A percentile compares a stretch with the other conserved stretches of the same genome.
These are phyloP conservation scores for Nomia melanderi DNA, from an alignment of 1,140 invertebrate species.

Conservation along the genomic window DNA sequence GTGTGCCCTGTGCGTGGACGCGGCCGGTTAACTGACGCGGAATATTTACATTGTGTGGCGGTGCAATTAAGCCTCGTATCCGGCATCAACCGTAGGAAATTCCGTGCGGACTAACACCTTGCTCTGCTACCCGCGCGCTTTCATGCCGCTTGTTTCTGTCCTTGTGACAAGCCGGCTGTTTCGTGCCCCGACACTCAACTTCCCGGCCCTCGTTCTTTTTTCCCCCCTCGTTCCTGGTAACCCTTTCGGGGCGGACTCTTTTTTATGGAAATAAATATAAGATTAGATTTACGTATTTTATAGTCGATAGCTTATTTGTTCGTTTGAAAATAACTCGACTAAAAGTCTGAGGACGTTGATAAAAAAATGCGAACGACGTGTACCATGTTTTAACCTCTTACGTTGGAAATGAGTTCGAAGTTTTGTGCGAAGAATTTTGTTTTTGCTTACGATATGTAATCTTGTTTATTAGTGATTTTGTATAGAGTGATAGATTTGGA, in stretches of 20 bases:
- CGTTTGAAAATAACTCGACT: too few relatives aligned
- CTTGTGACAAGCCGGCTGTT: constrained; percentile 48
- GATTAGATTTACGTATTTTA: too few relatives aligned
- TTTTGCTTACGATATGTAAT: too few relatives aligned
- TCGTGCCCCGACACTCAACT: constrained; percentile 34
- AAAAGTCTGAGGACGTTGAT: too few relatives aligned
- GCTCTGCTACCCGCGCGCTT: constrained; percentile 74
- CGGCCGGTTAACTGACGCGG: constrained; percentile 75
- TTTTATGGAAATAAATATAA: too few relatives aligned
- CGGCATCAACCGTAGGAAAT: constrained; percentile 76
- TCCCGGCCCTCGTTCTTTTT: constrained; percentile 19
- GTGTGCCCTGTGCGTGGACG: constrained; percentile 51
- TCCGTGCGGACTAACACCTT: constrained; percentile 76
- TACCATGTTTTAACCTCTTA: too few relatives aligned
- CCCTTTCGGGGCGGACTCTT: neutral
- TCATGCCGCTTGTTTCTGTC: constrained; percentile 61
- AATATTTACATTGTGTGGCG: constrained; percentile 79
- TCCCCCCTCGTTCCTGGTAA: neutral
- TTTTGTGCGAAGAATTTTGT: too few relatives aligned
- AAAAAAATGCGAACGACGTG: too few relatives aligned
- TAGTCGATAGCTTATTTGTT: too few relatives aligned
- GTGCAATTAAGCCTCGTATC: constrained; percentile 79
- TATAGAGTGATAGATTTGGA: too few relatives aligned
- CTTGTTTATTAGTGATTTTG: too few relatives aligned
- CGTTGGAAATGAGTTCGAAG: too few relatives aligned